Conservation (phyloP, 1,140 invertebrate species). For the Nasonia giraulti region DNA sequence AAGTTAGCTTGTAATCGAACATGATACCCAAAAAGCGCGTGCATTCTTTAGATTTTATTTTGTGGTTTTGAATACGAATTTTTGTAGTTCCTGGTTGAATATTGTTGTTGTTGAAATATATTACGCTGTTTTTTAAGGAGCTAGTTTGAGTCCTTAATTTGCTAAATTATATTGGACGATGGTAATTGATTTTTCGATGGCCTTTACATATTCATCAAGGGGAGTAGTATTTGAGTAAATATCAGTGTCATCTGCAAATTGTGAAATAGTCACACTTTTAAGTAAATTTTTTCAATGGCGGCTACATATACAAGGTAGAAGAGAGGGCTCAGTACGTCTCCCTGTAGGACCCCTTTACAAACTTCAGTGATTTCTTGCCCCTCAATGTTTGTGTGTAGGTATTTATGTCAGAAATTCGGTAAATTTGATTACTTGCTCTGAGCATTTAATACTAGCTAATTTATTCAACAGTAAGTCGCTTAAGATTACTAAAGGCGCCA, state of each 20-base stretch:
- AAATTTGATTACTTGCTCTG: slow-evolving; percentile 27
- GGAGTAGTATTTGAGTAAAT: background rate
- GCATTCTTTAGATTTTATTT: slow-evolving; percentile 29
- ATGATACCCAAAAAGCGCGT: slow-evolving; percentile 39
- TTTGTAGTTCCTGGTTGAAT: slow-evolving; percentile 2
- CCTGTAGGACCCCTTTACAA: slow-evolving; percentile 23
- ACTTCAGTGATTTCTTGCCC: background rate
- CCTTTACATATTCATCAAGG: background rate
- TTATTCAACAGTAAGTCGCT: slow-evolving; percentile 25
- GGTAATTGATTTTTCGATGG: background rate
- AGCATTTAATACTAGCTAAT: background rate
- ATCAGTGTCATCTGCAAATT: slow-evolving; percentile 24
- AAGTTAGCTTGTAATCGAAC: slow-evolving; percentile 49
- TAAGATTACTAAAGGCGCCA: slow-evolving; percentile 50
- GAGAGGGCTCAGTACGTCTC: background rate
- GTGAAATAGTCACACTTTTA: background rate
- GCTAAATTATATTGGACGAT: background rate
- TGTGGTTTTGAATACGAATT: background rate
- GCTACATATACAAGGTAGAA: slow-evolving; percentile 22
- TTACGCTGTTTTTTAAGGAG: background rate
- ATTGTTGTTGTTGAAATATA: slow-evolving; percentile 28
- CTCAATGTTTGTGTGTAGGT: background rate
- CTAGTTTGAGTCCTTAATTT: background rate
- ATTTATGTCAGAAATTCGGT: slow-evolving; percentile 21
- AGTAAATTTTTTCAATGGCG: background rate